Conservation (phyloP, 2,113 vertebrate species). For the Sinocyclocheilus maitianheensis region DNA sequence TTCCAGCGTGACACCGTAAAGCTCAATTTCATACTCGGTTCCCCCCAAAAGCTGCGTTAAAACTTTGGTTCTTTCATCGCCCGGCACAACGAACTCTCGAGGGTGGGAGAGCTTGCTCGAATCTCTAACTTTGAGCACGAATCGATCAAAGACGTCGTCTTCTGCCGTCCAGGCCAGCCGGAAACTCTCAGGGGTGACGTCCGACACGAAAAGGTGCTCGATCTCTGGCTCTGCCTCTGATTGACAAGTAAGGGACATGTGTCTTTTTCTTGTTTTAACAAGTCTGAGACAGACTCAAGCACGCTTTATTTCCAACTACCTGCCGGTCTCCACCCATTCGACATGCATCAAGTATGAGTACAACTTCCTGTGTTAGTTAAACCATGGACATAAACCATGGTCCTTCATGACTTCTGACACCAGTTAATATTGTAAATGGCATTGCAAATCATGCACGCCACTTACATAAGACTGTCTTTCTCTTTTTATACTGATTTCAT, state of each 20-base stretch:
- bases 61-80: constrained; percentile 82
- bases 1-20: constrained; percentile 86
- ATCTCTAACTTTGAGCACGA: constrained; percentile 93
- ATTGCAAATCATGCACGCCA: neutral
- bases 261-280: constrained; percentile 36
- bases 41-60: constrained; percentile 85
- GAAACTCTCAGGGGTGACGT: constrained; percentile 84
- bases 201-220: constrained; percentile 92
- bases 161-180: constrained; percentile 91
- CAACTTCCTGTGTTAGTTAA: constrained; percentile 30
- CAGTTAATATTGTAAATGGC: neutral
- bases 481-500: neutral
- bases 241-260: constrained; percentile 64
- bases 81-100: constrained; percentile 78
- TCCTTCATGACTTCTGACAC: neutral
- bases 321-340: neutral
- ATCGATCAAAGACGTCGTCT: constrained; percentile 86
- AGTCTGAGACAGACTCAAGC: too few relatives aligned
- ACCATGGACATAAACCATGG: neutral
- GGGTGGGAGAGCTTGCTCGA: constrained; percentile 82
- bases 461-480: neutral
- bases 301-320: too few relatives aligned
- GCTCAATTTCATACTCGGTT: constrained; percentile 91
- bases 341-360: constrained; percentile 50
- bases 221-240: constrained; percentile 94